Evolutionary conservation across 1,140 invertebrate species (phyloP), one percentile per base, ranked within the genome.

Genomic region (Drosophila neocordata): DNA sequence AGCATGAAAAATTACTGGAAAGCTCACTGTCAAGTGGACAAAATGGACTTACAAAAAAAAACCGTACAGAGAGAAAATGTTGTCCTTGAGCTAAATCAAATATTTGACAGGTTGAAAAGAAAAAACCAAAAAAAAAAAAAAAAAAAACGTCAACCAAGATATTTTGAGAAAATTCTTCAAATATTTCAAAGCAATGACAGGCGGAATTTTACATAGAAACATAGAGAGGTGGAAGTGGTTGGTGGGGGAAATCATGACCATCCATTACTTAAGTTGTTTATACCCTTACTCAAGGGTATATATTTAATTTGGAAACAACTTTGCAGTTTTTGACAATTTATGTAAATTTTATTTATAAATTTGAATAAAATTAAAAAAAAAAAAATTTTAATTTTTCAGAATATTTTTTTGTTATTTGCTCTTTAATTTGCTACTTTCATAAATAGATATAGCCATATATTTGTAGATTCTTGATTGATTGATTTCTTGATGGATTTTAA

Each of bases 1-100:
- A 35, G 9, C 24, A 20, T 52, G 27, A 52, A 31, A 52, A 51
- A 20, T 56, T 9, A 27, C 65, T 20, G 41, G 0, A 5, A 59
- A 65, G 41, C 63, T 35, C 63, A 27, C 53, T 37, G 37, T 44
- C 48, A 24, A 56, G 52, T 65, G 60, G 13, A 60, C 69, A 58
- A 60, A 38, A 8, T 56, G 55, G 55, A 34, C 53, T 44, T 59
- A 53, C 37, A 44, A 18, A 38, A 11, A n/a, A 37, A 34, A n/a
- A 59, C 2, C 13, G 9, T 31, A 13, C 27, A 8, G 52, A 55
- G 6, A 41, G 18, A 38, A 38, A 31, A 31, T 51, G 15, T 13
- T 64, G 56, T 20, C 44, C 73, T 66, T 60, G 69, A 66, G 73
- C 37, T 53, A 75, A 75, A 75, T 75, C 73, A 75, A 75, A 75